These are phyloP conservation scores for Tamias sibiricus DNA, from an alignment of 2,113 vertebrate genomes.

Conservation along the genomic window DNA sequence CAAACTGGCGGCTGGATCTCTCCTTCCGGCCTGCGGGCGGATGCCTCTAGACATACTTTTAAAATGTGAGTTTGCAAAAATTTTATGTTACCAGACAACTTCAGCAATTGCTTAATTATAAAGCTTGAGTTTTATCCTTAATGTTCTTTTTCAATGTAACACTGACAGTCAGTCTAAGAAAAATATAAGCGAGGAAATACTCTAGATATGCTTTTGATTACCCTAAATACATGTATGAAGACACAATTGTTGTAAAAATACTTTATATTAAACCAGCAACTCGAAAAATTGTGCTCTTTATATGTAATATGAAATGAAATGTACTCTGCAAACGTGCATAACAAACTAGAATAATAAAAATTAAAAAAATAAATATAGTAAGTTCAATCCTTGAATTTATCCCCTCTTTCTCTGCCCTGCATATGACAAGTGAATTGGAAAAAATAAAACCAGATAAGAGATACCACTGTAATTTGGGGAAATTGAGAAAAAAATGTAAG, in stretches of 20 bases:
- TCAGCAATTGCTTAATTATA: slow-evolving; percentile 50
- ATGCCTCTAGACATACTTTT: too few relatives aligned
- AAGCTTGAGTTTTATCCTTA: slow-evolving; percentile 47
- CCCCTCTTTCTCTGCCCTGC: accelerated
- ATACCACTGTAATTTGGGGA: not conserved
- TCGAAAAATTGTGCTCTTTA: too few relatives aligned
- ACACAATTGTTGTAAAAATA: too few relatives aligned
- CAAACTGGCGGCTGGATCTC: too few relatives aligned
- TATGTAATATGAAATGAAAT: too few relatives aligned
- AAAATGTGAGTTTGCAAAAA: slow-evolving; percentile 57
- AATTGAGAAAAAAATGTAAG: not conserved
- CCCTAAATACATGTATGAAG: too few relatives aligned
- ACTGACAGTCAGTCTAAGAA: slow-evolving; percentile 57
- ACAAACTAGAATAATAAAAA: too few relatives aligned
- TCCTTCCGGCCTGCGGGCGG: too few relatives aligned
- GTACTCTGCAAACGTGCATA: too few relatives aligned
- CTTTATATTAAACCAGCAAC: too few relatives aligned
- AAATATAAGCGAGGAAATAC: slow-evolving; percentile 35
- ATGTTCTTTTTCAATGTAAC: slow-evolving; percentile 47
- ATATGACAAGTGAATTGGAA: not conserved
- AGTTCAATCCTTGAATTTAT: not conserved
- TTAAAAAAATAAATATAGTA: not conserved
- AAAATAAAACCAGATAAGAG: not conserved
- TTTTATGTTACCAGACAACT: slow-evolving; percentile 37
- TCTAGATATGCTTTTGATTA: slow-evolving; percentile 67